Evolutionary conservation across 2,113 vertebrate species (phyloP), one percentile per base, ranked within the genome.

Genomic region (Pelecanoides urinatrix): DNA sequence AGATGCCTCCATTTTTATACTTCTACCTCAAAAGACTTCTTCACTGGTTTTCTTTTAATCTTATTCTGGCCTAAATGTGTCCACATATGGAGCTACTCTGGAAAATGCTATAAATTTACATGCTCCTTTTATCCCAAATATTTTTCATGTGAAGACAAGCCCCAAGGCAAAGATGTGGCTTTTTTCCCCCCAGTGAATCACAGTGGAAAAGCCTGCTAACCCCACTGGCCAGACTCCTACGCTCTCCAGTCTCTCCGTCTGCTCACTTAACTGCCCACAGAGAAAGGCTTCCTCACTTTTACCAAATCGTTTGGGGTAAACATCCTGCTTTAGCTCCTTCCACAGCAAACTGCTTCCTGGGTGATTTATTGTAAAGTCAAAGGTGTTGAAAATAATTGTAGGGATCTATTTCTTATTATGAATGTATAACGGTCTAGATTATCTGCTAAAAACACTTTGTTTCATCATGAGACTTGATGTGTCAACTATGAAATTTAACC

Each of bases 101-200:
- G 56, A 94, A 95, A 88, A 93, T 38, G 49, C 21, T 73, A 34
- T 38, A 83, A 88, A 86, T 88, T 88, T 29, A 59, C n/a, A 74
- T 4, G 10, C 7, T 66, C 27, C n/a, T 85, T 88, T 85, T 81
- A 88, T 88, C 70, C 74, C 78, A 88, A 80, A 56, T 91, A 56
- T 84, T 36, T 82, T 90, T 73, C 56, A 96, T 92, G 42, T 73
- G 88, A 90, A 83, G 66, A 86, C 74, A 96, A 94, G 13, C 19
- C 80, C 45, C 38, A 66, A 86, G 83, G 76, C 87, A 94, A 88
- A 80, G 79, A 86, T 0, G 0, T 49, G 38, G 29, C 38, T 68
- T 80, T 65, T 38, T 17, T 2, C 1, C 13, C 20, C 2, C 50
- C 36, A 44, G n/a, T 67, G 79, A 94, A 88, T 95, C 85, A 95